Conservation (phyloP, 2,113 vertebrate species). For the Syngnathus typhle region DNA sequence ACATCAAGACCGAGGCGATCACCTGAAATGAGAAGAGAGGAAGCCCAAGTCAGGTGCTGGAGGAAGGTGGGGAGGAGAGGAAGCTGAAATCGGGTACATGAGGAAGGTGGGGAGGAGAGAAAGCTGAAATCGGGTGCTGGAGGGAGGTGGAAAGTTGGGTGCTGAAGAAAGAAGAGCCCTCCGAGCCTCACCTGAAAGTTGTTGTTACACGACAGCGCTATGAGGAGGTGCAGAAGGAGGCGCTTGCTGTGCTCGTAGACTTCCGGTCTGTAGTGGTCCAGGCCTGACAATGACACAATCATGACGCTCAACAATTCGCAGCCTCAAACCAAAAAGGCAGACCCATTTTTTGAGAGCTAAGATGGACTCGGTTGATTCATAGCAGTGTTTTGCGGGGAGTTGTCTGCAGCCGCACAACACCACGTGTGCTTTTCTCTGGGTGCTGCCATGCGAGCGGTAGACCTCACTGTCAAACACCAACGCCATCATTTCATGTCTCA, state of each 20-base stretch:
- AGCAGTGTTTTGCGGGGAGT: slow-evolving; percentile 5
- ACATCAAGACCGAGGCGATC: slow-evolving; percentile 90
- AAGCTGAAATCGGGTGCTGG: too few species aligned
- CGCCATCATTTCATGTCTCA: slow-evolving; percentile 4
- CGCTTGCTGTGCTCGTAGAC: slow-evolving; percentile 98
- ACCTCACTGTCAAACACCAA: slow-evolving; percentile 26
- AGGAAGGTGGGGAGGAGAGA: too few species aligned
- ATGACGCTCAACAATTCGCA: background rate
- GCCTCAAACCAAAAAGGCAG: background rate
- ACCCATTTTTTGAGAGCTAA: background rate
- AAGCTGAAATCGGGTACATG: too few species aligned
- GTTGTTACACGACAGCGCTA: slow-evolving; percentile 91
- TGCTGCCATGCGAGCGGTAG: slow-evolving; percentile 20
- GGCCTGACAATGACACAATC: slow-evolving; percentile 68
- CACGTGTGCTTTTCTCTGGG: background rate
- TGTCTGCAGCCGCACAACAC: slow-evolving; percentile 11
- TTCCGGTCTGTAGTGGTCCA: slow-evolving; percentile 96
- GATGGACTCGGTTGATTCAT: too few species aligned
- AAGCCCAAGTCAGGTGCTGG: background rate
- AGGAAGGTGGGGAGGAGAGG: background rate
- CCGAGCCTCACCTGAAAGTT: slow-evolving; percentile 76
- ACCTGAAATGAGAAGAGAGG: slow-evolving; percentile 44
- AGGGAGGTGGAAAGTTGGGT: too few species aligned
- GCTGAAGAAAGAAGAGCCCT: too few species aligned
- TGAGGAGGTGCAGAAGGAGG: slow-evolving; percentile 90